Percentiles rank a stretch among this genome's conserved stretches.
These are phyloP conservation scores for Cryptoblepharus egeriae DNA, from an alignment of 2,797 vertebrate genomes.

Conservation along the genomic window DNA sequence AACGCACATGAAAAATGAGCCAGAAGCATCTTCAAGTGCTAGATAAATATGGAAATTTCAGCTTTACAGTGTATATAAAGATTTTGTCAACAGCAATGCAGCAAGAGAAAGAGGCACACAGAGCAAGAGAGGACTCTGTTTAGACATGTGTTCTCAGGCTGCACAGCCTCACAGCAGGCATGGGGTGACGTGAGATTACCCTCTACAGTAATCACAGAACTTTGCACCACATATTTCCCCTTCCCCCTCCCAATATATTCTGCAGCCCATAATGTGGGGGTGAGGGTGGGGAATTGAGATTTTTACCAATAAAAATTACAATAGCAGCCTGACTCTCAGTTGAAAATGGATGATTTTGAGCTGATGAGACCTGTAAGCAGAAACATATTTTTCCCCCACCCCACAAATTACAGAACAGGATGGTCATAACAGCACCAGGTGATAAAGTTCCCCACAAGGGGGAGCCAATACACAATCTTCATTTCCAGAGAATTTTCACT, in stretches of 20 bases:
- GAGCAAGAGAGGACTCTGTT: background rate
- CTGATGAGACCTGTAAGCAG: too few relatives aligned
- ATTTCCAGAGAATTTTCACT: background rate
- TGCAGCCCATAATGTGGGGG: background rate
- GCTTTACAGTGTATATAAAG: constrained; percentile 77
- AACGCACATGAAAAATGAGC: background rate
- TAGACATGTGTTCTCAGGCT: background rate
- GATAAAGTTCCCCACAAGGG: background rate
- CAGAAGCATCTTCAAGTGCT: constrained; percentile 10
- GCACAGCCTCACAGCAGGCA: background rate
- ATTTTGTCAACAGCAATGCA: constrained; percentile 71
- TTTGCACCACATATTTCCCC: background rate
- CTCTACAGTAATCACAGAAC: background rate
- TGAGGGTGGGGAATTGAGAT: background rate
- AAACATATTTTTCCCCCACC: too few relatives aligned
- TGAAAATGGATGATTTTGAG: background rate
- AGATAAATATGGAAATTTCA: constrained; percentile 73
- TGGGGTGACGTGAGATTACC: too few relatives aligned
- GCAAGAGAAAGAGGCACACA: constrained; percentile 22
- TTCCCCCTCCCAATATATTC: background rate
- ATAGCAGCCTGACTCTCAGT: background rate
- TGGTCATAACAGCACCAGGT: background rate
- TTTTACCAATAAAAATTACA: background rate
- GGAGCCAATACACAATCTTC: background rate
- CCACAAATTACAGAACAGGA: background rate